A percentile compares a stretch with the other conserved stretches of the same genome.
These are phyloP conservation scores for Leptoclinus maculatus DNA, from an alignment of 2,797 vertebrate genomes.

Conservation along the genomic window DNA sequence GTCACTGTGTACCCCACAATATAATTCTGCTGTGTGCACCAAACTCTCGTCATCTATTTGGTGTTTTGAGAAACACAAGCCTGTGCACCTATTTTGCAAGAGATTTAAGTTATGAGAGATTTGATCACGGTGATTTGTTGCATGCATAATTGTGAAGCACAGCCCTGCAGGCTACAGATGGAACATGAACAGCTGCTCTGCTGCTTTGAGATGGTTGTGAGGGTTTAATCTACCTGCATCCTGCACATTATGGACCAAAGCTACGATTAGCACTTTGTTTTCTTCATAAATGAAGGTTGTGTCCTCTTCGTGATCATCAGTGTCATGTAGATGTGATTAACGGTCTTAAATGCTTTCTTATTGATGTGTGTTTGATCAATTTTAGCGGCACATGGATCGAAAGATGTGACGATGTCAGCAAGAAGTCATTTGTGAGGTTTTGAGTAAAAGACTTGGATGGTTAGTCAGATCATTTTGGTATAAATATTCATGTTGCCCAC, in stretches of 20 bases:
- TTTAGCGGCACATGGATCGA: neutral
- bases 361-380: neutral
- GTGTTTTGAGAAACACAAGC: slow-evolving; percentile 7
- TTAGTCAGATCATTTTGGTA: neutral
- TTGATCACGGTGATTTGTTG: slow-evolving; percentile 35
- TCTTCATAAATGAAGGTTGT: neutral
- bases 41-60: neutral
- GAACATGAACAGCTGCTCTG: neutral
- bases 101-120: slow-evolving; percentile 14
- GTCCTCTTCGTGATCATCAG: neutral
- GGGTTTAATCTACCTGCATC: neutral
- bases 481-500: neutral
- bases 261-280: neutral
- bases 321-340: neutral
- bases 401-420: neutral
- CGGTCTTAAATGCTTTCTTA: neutral
- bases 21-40: neutral
- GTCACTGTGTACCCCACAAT: no score
- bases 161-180: slow-evolving; percentile 8
- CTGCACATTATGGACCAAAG: neutral
- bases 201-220: neutral
- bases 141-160: slow-evolving; percentile 33
- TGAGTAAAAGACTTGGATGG: neutral
- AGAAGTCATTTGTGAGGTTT: neutral
- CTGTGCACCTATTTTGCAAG: neutral